Percentiles rank a stretch among this genome's conserved stretches.
These are phyloP conservation scores for Rugalucina vietnamica DNA, from an alignment of 2,888 invertebrate species.

Conservation along the genomic window DNA sequence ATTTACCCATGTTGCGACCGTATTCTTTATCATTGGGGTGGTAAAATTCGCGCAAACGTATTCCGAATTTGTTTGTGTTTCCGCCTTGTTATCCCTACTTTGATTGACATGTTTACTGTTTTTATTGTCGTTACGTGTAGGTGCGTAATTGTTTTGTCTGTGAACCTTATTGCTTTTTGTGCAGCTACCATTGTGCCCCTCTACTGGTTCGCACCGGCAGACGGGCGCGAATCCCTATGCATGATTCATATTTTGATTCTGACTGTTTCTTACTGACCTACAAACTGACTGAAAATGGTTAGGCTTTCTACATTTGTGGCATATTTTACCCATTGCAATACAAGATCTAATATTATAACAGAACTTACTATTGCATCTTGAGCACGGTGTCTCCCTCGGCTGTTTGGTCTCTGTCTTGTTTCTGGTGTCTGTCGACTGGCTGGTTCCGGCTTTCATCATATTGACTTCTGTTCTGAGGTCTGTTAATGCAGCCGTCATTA, in stretches of 20 bases:
- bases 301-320: background rate
- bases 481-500: background rate
- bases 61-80: background rate
- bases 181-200: background rate
- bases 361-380: background rate
- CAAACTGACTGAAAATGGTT: background rate
- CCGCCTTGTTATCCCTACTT: background rate
- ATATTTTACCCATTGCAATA: constrained; percentile 7
- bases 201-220: constrained; percentile 1
- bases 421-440: background rate
- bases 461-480: too few relatives aligned
- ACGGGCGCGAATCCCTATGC: constrained; percentile 9
- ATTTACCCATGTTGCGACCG: background rate
- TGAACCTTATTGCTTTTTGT: background rate
- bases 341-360: too few relatives aligned
- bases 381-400: background rate
- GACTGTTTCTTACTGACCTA: background rate
- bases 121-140: background rate
- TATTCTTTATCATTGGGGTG: background rate
- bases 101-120: background rate
- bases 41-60: constrained; percentile 6
- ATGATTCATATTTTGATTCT: background rate
- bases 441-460: too few relatives aligned
- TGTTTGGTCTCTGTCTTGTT: background rate
- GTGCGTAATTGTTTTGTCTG: background rate